phyloP scores from a whole-genome alignment of 2,797 vertebrate species.

The Cossypha heuglini region DNA sequence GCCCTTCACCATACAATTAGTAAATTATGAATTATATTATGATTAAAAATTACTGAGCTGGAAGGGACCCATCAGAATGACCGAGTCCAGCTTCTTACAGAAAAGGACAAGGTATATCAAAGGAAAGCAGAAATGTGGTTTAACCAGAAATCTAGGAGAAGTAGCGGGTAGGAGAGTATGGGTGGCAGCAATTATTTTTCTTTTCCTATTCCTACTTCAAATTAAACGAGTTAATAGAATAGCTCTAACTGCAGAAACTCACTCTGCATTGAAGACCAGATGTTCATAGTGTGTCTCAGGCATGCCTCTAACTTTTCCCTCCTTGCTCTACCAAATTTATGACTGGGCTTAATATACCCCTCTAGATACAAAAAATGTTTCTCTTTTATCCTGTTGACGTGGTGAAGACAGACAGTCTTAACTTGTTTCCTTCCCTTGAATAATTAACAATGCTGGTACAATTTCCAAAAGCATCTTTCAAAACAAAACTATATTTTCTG shows the following conservation, averaged over 20 bases:
- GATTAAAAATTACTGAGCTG: background rate
- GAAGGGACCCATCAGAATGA: background rate
- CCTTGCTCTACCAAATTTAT: background rate
- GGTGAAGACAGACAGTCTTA: background rate
- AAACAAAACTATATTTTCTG: constrained; percentile 15
- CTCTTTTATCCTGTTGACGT: constrained; percentile 8
- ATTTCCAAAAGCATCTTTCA: constrained; percentile 46
- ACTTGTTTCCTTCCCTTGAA: constrained; percentile 21
- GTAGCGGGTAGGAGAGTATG: background rate
- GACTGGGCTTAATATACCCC: background rate
- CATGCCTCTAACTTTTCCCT: background rate
- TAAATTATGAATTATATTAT: background rate
- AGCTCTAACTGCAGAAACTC: background rate
- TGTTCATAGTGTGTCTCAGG: background rate
- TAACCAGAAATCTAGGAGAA: background rate
- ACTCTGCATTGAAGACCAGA: background rate
- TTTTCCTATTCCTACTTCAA: background rate
- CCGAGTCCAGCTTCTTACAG: background rate
- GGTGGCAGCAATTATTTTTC: background rate
- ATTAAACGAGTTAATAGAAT: background rate
- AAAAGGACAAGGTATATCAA: background rate
- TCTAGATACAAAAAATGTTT: background rate
- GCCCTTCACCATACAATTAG: background rate
- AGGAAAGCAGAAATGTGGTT: background rate
- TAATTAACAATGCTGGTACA: constrained; percentile 14